phyloP scores from a whole-genome alignment of 1,140 invertebrate genomes.

The Papilio xuthus region DNA sequence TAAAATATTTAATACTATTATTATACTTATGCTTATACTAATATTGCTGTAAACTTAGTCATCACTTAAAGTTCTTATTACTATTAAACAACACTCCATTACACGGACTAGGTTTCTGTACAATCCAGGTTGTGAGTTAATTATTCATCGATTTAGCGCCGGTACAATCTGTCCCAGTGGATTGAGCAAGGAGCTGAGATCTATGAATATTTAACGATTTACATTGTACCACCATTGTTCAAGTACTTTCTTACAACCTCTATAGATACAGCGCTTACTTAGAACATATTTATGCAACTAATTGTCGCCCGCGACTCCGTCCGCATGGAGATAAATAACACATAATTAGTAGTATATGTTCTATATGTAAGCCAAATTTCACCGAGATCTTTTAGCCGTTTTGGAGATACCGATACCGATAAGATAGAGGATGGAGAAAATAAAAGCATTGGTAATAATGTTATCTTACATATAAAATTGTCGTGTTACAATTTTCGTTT shows the following conservation, averaged over 20 bases:
- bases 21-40: background rate
- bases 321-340: too few relatives aligned
- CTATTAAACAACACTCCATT: conserved; percentile 10
- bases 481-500: too few relatives aligned
- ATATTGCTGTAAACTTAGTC: background rate
- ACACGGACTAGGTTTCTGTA: conserved; percentile 6
- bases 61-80: conserved; percentile 7
- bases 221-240: conserved; percentile 11
- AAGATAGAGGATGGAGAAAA: too few relatives aligned
- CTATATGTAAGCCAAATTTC: too few relatives aligned
- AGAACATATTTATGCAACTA: background rate
- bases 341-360: too few relatives aligned
- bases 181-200: conserved; percentile 11
- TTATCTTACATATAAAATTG: too few relatives aligned
- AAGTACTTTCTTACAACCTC: background rate
- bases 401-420: too few relatives aligned
- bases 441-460: too few relatives aligned
- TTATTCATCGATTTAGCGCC: conserved; percentile 18
- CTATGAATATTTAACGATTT: conserved; percentile 19
- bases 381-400: too few relatives aligned
- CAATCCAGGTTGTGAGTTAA: background rate
- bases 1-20: too few relatives aligned
- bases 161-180: conserved; percentile 10
- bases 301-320: too few relatives aligned
- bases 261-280: background rate